Conservation (phyloP, 2,797 vertebrate genomes). For the Eulemur albifrons region DNA sequence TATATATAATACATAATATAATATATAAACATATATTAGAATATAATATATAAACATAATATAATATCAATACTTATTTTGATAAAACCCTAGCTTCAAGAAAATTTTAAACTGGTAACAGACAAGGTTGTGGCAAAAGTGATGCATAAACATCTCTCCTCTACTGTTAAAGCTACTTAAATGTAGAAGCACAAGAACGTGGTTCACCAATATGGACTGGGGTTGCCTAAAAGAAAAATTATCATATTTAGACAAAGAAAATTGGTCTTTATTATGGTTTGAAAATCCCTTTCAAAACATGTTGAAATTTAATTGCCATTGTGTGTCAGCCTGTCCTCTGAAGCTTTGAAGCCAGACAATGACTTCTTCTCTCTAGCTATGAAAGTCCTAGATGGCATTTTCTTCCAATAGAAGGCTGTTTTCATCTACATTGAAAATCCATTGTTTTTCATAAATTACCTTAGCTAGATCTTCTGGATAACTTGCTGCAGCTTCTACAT, state of each 20-base stretch:
- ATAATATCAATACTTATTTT: neutral
- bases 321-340: neutral
- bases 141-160: neutral
- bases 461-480: neutral
- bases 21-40: neutral
- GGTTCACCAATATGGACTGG: neutral
- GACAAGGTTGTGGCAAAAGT: neutral
- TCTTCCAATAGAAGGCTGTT: neutral
- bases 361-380: neutral
- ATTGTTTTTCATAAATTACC: neutral
- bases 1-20: neutral
- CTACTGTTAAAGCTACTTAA: neutral
- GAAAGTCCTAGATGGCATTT: neutral
- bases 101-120: neutral
- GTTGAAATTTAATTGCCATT: neutral
- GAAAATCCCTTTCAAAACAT: neutral
- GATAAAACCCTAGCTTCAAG: neutral
- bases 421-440: neutral
- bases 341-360: neutral
- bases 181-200: neutral
- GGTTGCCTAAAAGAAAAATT: neutral
- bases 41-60: neutral
- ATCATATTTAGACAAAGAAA: slow-evolving; percentile 11
- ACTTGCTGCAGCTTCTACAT: neutral
- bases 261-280: neutral